Percentiles rank a stretch among this genome's conserved stretches.
Evolutionary conservation across 2,888 invertebrate species (phyloP).

Genomic region (Therioaphis trifolii): DNA sequence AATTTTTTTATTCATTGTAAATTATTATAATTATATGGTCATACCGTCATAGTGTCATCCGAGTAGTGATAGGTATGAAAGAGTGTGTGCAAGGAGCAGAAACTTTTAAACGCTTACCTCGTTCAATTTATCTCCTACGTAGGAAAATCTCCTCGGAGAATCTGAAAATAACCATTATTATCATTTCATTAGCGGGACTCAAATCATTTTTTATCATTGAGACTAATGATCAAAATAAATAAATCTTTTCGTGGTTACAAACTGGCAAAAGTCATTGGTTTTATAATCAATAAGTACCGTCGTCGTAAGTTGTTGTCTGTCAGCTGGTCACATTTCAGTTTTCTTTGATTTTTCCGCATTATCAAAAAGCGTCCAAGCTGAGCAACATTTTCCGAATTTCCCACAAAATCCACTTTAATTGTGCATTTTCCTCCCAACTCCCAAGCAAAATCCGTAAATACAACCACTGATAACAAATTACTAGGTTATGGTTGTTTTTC

Average conservation of each 20-base stretch:
- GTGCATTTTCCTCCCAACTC: not conserved
- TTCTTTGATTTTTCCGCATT: slow-evolving; percentile 21
- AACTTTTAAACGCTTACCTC: slow-evolving; percentile 51
- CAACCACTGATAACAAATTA: not conserved
- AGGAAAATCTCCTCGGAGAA: slow-evolving; percentile 15
- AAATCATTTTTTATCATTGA: not conserved
- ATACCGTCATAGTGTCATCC: slow-evolving; percentile 38
- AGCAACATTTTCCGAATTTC: slow-evolving; percentile 43
- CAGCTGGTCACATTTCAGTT: slow-evolving; percentile 28
- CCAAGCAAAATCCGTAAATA: too few species aligned
- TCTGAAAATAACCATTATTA: not conserved
- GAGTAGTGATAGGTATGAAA: not conserved
- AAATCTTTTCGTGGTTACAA: too few species aligned
- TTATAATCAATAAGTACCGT: slow-evolving; percentile 27
- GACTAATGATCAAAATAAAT: not conserved
- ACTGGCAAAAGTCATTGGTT: not conserved
- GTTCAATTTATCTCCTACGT: slow-evolving; percentile 22
- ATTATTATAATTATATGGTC: slow-evolving; percentile 2
- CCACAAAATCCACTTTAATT: slow-evolving; percentile 1
- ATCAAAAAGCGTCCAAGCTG: slow-evolving; percentile 42
- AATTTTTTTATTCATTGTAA: not conserved
- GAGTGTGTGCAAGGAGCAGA: not conserved
- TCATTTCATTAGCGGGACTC: not conserved
- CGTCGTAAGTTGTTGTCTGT: not conserved
- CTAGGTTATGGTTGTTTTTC: not conserved